Conservation (phyloP, 2,888 invertebrate genomes). For the Zonitis immaculata region DNA sequence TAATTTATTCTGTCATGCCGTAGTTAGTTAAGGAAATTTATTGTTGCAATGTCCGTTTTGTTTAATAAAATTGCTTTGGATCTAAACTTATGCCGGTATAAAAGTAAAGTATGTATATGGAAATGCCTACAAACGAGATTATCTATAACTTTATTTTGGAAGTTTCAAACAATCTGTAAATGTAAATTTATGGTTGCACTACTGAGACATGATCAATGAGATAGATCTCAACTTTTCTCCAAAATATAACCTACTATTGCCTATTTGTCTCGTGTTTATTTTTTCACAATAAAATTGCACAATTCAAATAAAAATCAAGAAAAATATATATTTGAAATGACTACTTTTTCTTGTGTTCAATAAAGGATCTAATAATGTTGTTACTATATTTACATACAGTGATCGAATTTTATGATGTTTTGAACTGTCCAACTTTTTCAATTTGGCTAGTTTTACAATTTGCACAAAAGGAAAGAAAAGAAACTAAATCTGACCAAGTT, state of each 20-base stretch:
- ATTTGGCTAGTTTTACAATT: constrained; percentile 14
- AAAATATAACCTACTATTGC: background rate
- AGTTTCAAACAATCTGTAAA: constrained; percentile 2
- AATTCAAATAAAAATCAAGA: too few species aligned
- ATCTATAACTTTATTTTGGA: background rate
- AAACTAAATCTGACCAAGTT: background rate
- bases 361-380: background rate
- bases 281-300: too few species aligned
- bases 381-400: background rate
- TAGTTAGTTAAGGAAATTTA: constrained; percentile 1
- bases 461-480: background rate
- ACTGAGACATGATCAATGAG: background rate
- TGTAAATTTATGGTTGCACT: background rate
- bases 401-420: constrained; percentile 5
- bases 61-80: background rate
- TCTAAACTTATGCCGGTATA: background rate
- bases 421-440: constrained; percentile 7
- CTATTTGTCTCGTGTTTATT: too few species aligned
- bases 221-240: background rate
- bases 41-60: constrained; percentile 1
- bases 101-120: too few species aligned
- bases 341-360: too few species aligned
- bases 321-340: too few species aligned
- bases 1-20: background rate
- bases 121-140: background rate